Evolutionary conservation across 2,113 vertebrate species (phyloP), one percentile per base, ranked within the genome.

Genomic region (Passerina amoena): DNA sequence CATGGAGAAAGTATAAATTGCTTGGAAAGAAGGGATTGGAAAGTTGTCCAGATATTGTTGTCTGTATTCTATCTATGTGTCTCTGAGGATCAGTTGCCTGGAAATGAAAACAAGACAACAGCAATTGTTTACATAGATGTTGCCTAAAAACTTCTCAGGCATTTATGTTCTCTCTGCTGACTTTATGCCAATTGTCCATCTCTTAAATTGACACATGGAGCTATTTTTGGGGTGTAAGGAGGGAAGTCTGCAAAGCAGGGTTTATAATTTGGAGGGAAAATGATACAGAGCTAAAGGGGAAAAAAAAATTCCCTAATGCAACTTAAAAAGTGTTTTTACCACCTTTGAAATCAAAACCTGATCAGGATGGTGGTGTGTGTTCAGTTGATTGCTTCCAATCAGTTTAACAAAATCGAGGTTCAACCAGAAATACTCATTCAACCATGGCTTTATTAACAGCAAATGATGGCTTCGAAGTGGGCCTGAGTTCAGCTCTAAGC

Each of bases 101-200:
- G 97, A 93, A 93, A 95, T 96, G 40, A 91, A 95, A 91, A 92
- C 76, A 92, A 78, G 86, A 91, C 79, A 97, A 96, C 84, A 92
- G n/a, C 78, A 91, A 86, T 60, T 87, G 79, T 91, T 97, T 95
- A 94, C 59, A 63, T 88, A 90, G 66, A 92, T 92, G 86, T 79
- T 45, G 23, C 57, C 86, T 82, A 57, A 91, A 94, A 95, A 56
- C 75, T 72, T 86, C 35, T 57, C 48, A 50, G 86, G 48, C 72
- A 79, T 72, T 90, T 82, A 68, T 79, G 38, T 24, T 92, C 61
- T 71, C 81, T 88, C 64, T 78, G 47, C 48, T 95, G 71, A 61
- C 60, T 91, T 54, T 28, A 31, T 47, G 77, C 57, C 66, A 94
- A 56, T 18, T 42, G 27, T 44, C 73, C 35, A 33, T 38, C 20